Evolutionary conservation across 2,888 invertebrate genomes (phyloP).

Genomic region (Tyria jacobaeae): DNA sequence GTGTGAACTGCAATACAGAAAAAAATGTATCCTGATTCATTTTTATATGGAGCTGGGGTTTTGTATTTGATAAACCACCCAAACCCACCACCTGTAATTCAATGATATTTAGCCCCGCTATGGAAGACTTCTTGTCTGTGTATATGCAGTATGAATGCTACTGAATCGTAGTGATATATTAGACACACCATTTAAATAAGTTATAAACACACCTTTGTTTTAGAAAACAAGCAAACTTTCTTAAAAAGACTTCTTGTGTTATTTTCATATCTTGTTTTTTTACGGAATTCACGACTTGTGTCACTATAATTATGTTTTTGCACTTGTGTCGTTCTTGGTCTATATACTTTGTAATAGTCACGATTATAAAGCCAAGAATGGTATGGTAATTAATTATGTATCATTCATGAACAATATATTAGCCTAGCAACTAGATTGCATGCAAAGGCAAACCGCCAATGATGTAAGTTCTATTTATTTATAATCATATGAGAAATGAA

Average conservation of each 20-base stretch:
- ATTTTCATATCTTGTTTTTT: too few relatives aligned
- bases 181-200: too few relatives aligned
- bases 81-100: too few relatives aligned
- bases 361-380: not conserved
- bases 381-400: not conserved
- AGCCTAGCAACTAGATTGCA: not conserved
- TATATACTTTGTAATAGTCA: not conserved
- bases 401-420: not conserved
- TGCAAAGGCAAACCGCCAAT: not conserved
- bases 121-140: too few relatives aligned
- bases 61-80: not conserved
- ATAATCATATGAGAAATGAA: not conserved
- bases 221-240: too few relatives aligned
- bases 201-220: too few relatives aligned
- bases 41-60: not conserved
- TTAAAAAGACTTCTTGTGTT: too few relatives aligned
- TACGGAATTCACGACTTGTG: too few relatives aligned
- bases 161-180: too few relatives aligned
- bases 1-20: too few relatives aligned
- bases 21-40: not conserved
- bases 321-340: not conserved
- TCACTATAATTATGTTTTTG: not conserved
- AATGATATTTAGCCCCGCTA: too few relatives aligned
- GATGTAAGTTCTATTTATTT: not conserved
- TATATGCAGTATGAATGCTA: too few relatives aligned